Conservation (phyloP, 1,140 invertebrate genomes). For the Maniola jurtina region DNA sequence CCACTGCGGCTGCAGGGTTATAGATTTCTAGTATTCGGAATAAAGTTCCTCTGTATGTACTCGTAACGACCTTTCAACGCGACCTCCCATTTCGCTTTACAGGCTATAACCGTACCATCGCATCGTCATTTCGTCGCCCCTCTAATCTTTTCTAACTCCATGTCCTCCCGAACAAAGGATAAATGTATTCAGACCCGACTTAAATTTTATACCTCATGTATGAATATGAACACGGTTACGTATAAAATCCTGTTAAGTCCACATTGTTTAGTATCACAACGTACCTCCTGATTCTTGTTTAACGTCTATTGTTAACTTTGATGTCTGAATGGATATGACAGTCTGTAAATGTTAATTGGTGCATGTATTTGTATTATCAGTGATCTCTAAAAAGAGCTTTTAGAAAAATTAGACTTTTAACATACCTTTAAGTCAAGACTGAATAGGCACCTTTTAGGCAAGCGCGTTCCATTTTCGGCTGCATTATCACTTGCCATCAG, state of each 20-base stretch:
- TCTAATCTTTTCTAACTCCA: conserved; percentile 20
- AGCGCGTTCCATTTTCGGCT: too few species aligned
- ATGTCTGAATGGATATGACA: conserved; percentile 1
- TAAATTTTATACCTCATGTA: conserved; percentile 35
- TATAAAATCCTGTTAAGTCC: conserved; percentile 28
- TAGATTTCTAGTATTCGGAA: not conserved
- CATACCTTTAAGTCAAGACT: too few species aligned
- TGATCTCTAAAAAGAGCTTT: not conserved
- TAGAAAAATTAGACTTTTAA: too few species aligned
- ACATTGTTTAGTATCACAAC: conserved; percentile 31
- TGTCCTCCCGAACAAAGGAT: conserved; percentile 38
- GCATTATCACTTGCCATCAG: too few species aligned
- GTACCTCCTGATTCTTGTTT: conserved; percentile 14
- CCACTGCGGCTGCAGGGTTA: too few species aligned
- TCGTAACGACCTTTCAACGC: conserved; percentile 3
- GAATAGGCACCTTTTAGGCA: too few species aligned
- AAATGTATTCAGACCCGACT: conserved; percentile 41
- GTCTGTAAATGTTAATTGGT: conserved; percentile 16
- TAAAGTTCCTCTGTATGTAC: not conserved
- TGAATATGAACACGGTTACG: conserved; percentile 29
- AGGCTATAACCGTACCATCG: conserved; percentile 20
- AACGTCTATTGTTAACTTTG: conserved; percentile 24
- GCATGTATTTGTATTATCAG: conserved; percentile 6
- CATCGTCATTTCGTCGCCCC: conserved; percentile 17
- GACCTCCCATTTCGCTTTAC: conserved; percentile 7